Evolutionary conservation across 2,888 invertebrate species (phyloP), one percentile per base, ranked within the genome.

Genomic region (Ptilodon capucinus): DNA sequence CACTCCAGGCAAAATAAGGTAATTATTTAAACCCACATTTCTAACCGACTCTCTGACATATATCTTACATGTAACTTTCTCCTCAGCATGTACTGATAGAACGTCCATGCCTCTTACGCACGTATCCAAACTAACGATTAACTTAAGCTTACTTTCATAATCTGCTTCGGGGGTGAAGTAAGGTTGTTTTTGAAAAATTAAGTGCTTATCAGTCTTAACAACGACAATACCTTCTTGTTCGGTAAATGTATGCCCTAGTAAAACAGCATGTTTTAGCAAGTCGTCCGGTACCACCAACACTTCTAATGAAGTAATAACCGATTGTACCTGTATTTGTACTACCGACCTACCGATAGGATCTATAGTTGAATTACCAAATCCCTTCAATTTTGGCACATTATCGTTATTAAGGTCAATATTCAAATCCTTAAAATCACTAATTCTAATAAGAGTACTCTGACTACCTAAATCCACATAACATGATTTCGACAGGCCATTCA

Each of bases 391-490:
- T n/a, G n/a, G n/a, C n/a, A n/a, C n/a, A n/a, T n/a, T n/a, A n/a
- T n/a, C n/a, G n/a, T n/a, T n/a, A n/a, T n/a, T n/a, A n/a, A n/a
- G n/a, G n/a, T n/a, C n/a, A n/a, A n/a, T n/a, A n/a, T n/a, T n/a
- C n/a, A 39, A 11, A 11, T 19, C 17, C 4, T 21, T 16, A 14
- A 39, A 19, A 28, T 25, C 13, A 9, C 25, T 19, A 9, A 38
- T 28, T 3, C 13, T 17, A 13, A 44, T 39, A 11, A 44, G 32
- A 14, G 19, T 19, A 14, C 36, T 39, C 32, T 44, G 39, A 39
- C 44, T 44, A 1, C 44, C 40, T 11, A 40, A 36, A 34, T 44
- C 39, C 9, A 40, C 19, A 13, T 38, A 44, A 4, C 35, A 21
- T 1, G 19, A 21, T 7, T 35, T 23, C 1, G 1, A n/a, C 16